These are phyloP conservation scores for Philereme transversata DNA, from an alignment of 2,888 invertebrate species.

Conservation along the genomic window DNA sequence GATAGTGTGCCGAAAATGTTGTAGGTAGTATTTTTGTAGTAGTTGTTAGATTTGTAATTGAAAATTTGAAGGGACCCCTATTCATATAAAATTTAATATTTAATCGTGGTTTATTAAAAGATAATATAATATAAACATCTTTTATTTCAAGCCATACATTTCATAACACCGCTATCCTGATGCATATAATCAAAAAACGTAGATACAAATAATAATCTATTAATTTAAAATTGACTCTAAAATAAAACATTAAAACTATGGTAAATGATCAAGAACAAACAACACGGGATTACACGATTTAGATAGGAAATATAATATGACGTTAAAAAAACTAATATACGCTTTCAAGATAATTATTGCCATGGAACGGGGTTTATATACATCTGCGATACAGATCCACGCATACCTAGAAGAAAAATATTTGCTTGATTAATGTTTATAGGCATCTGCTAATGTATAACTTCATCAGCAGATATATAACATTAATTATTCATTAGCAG, in stretches of 20 bases:
- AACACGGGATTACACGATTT: constrained; percentile 34
- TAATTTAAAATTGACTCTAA: constrained; percentile 63
- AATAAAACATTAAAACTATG: constrained; percentile 46
- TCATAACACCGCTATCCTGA: constrained; percentile 37
- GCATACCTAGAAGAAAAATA: constrained; percentile 79
- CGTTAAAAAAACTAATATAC: neutral
- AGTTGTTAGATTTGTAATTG: constrained; percentile 42
- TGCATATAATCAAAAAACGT: constrained; percentile 42
- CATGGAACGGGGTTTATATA: constrained; percentile 87
- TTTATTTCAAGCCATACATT: constrained; percentile 53
- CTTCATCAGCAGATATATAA: no score
- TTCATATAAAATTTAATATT: constrained; percentile 47
- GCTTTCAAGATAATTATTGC: constrained; percentile 72
- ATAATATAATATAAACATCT: constrained; percentile 32
- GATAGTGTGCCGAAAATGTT: constrained; percentile 35
- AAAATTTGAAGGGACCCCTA: constrained; percentile 64
- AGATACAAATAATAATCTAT: constrained; percentile 53
- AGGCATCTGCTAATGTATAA: no score
- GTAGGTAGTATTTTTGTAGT: constrained; percentile 32
- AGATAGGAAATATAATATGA: constrained; percentile 28
- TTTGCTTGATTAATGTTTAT: neutral
- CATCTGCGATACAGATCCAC: constrained; percentile 85
- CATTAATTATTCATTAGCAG: no score
- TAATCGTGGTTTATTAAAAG: constrained; percentile 41
- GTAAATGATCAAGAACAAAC: constrained; percentile 22